Evolutionary conservation across 2,113 vertebrate species (phyloP), one percentile per base, ranked within the genome.

Genomic region (Eonycteris spelaea): DNA sequence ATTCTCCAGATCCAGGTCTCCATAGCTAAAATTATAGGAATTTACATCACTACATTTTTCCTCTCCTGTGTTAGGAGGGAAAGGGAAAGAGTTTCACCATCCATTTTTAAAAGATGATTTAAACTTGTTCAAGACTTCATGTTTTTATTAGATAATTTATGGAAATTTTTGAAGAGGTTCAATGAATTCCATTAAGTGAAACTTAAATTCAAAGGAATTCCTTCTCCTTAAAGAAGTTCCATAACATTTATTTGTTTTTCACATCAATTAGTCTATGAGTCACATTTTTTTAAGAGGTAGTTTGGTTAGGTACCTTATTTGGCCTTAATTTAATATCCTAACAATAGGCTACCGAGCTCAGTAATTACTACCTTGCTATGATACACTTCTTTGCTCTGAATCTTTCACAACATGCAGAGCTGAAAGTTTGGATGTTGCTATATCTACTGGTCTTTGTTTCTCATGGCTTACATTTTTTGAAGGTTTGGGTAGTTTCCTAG

Each of bases 221-320:
- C 22, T 96, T 96, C 55, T 57, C 79, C 40, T 28, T 35, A 61
- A 92, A 95, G 86, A 22, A 88, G 45, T 79, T 91, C 38, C 53
- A 75, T 71, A 70, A 59, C 80, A 71, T 96, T 93, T 96, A 96
- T 97, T 97, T 91, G 91, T 92, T 79, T 94, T 89, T 94, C 96
- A 96, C 86, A 96, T 97, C 88, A 93, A 87, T 96, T 94, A 94
- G 73, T 26, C 26, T 79, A 74, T 94, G 94, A 98, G 73, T 96
- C 91, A 94, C 77, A 77, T 55, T 94, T 96, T 93, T 93, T 93
- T 86, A 97, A 89, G 91, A 94, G 68, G 51, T 45, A 68, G 61
- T 94, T 89, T 86, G 63, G 51, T 89, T 95, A 71, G 82, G 35
- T 90, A 92, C 95, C 82, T 95, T 89, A 95, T 93, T 95, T 96